phyloP scores from a whole-genome alignment of 2,113 vertebrate genomes.

The Telmatochromis sp. region DNA sequence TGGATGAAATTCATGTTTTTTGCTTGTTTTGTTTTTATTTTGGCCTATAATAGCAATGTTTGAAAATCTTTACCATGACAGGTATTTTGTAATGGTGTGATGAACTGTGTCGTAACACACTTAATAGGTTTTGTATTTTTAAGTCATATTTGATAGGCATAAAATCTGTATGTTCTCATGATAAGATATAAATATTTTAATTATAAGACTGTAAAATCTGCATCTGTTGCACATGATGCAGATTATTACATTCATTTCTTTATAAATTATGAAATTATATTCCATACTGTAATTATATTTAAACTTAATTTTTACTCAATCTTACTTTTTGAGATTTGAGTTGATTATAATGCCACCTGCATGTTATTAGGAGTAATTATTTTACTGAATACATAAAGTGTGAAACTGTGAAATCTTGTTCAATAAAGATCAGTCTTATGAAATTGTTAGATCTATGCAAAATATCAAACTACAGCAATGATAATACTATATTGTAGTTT shows the following conservation, averaged over 20 bases:
- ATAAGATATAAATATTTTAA: neutral
- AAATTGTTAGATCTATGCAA: neutral
- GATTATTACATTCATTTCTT: neutral
- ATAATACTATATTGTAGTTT: neutral
- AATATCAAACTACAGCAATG: neutral
- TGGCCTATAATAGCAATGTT: neutral
- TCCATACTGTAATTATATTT: neutral
- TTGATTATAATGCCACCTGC: neutral
- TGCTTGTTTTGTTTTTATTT: neutral
- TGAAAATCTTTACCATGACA: neutral
- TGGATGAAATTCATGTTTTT: neutral
- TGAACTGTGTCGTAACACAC: neutral
- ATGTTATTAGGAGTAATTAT: neutral
- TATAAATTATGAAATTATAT: neutral
- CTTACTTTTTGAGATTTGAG: neutral
- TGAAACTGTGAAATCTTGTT: neutral
- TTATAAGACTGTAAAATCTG: neutral
- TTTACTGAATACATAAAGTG: neutral
- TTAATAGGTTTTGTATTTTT: neutral
- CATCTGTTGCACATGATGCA: neutral
- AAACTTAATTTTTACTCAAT: neutral
- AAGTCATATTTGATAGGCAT: neutral
- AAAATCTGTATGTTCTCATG: neutral
- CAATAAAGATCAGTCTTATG: neutral
- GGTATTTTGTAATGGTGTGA: neutral